Evolutionary conservation across 2,888 invertebrate species (phyloP), one percentile per base, ranked within the genome.

Genomic region (Catonia carolina): DNA sequence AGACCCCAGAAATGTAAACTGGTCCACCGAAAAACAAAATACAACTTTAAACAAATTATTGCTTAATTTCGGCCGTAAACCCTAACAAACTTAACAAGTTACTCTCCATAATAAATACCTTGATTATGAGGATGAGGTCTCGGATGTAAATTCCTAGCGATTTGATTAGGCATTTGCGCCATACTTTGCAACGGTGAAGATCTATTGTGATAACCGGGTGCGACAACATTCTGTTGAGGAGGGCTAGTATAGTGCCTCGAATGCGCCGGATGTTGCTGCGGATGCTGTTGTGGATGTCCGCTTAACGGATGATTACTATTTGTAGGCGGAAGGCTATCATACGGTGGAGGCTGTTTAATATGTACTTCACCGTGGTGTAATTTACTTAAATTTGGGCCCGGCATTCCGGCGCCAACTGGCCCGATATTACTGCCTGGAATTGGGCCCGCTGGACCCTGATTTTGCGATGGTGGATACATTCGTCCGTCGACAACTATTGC

Each of bases 401-500:
- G n/a, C 5, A 37, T 17, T n/a, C 36, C 35, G 42, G 45, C 50
- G 4, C 36, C 20, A 4, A 27, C 27, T 6, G 27, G 27, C 4
- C 4, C 27, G 5, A 27, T 27, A 8, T 27, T 27, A 27, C 8
- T 27, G 4, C 27, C 27, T 6, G 27, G 27, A 27, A 27, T 8
- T 27, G 5, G 5, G 4, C 27, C 27, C 8, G 5, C 27, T n/a
- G n/a, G n/a, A 12, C 45, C 27, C 17, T 18, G 20, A 33, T 20
- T 53, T 42, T 41, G 42, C 14, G 42, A 41, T 17, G 77, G 73
- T 31, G 84, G 82, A 75, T 88, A 89, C 63, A 86, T 80, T 70
- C 88, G 82, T 58, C 89, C 89, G 74, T 89, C 89, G 59, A 89
- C 89, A 41, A 89, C 85, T 67, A 89, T 86, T 60, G 84, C 84